Percentiles rank a stretch among this genome's conserved stretches.
These are phyloP conservation scores for Diphyllodes magnificus DNA, from an alignment of 2,113 vertebrate genomes.

Conservation along the genomic window DNA sequence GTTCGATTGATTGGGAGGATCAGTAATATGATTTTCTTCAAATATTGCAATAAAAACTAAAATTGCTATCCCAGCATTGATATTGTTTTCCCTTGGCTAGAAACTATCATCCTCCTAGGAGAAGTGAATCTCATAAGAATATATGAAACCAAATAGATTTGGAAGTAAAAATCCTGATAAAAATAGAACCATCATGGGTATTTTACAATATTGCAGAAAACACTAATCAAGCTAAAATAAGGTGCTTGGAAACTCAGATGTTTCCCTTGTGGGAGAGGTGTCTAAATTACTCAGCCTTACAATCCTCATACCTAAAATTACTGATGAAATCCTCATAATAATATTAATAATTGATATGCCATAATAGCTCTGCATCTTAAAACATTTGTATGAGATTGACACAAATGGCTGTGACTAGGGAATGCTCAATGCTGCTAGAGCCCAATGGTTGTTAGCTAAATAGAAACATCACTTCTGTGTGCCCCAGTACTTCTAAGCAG, in stretches of 20 bases:
- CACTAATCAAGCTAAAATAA: not conserved
- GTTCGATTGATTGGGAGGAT: rapidly evolving
- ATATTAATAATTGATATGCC: not conserved
- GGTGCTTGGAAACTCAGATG: not conserved
- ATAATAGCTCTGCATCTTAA: not conserved
- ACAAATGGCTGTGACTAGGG: not conserved
- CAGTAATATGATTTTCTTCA: not conserved
- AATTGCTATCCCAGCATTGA: not conserved
- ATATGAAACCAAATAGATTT: not conserved
- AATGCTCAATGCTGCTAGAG: not conserved
- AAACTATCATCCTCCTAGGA: not conserved
- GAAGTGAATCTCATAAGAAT: not conserved
- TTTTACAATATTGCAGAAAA: not conserved
- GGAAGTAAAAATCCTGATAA: not conserved
- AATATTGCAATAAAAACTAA: not conserved
- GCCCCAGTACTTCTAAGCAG: not conserved
- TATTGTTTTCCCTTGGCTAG: not conserved
- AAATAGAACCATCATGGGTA: not conserved
- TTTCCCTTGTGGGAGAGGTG: not conserved
- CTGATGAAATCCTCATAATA: not conserved
- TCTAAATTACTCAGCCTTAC: not conserved
- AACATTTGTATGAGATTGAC: not conserved
- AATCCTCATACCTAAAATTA: not conserved
- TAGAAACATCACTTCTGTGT: not conserved
- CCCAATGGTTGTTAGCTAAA: not conserved